Evolutionary conservation across 2,888 invertebrate genomes (phyloP), one percentile per base, ranked within the genome.

Genomic region (Nipponacmea schrenckii): DNA sequence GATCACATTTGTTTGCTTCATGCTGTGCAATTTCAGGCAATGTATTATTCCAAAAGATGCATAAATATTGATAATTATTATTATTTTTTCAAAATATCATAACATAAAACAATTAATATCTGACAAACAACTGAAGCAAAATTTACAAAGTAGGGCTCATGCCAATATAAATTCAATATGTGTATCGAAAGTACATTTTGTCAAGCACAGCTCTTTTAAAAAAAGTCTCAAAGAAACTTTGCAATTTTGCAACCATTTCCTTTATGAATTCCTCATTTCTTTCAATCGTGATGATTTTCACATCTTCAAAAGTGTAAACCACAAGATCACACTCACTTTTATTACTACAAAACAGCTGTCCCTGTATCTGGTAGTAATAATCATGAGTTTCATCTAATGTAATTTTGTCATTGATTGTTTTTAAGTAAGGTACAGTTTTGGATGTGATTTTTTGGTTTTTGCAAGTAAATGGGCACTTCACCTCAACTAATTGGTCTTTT

Each of bases 281-380:
- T n/a, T 67, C 15, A 20, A 70, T 71, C 17, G 67, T n/a, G 14
- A 71, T 50, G 44, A 71, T 20, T 70, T 44, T 45, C 4, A 63
- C 5, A 27, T 24, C 63, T 14, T 63, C 4, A 26, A 26, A 20
- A 5, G 65, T 10, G 65, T 39, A 65, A 24, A 26, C 44, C 20
- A 14, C 2, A n/a, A 26, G 27, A 65, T 5, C 15, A 10, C 44
- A 65, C 27, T 44, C 20, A 4, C 15, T 26, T 14, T 39, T 4
- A 4, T 17, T 39, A 27, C 27, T 39, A 31, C 27, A 44, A 12
- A 27, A 15, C 17, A 44, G 31, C 15, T 44, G 39, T 65, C 12
- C 45, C 39, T 39, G 27, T 27, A 44, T 10, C 45, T 39, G 66
- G 15, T 17, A 44, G 17, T 65, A 44, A 39, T 1, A 44, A 20